These are phyloP conservation scores for Zaprionus lachaisei DNA, from an alignment of 1,140 invertebrate genomes.

Conservation along the genomic window DNA sequence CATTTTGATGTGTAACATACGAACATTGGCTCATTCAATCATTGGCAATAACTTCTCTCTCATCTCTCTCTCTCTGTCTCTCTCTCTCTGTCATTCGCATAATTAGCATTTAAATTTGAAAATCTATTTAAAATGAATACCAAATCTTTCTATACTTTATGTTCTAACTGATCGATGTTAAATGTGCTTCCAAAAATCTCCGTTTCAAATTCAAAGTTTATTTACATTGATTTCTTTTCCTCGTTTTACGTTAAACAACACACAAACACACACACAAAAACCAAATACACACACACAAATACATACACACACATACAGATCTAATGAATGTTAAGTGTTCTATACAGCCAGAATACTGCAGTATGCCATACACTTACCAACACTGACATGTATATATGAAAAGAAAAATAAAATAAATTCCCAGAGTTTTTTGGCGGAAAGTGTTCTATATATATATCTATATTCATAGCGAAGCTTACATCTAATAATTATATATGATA, in stretches of 20 bases:
- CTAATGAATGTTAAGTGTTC: not conserved
- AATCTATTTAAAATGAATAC: slow-evolving; percentile 28
- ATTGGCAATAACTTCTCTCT: slow-evolving; percentile 1
- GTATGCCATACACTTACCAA: not conserved
- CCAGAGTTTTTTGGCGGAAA: not conserved
- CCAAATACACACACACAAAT: slow-evolving; percentile 26
- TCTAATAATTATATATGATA: not conserved
- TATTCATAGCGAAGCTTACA: slow-evolving; percentile 5
- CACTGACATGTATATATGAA: not conserved
- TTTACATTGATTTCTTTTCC: slow-evolving; percentile 48
- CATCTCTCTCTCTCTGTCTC: not conserved
- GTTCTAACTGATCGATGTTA: slow-evolving; percentile 74
- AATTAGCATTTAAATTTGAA: slow-evolving; percentile 47
- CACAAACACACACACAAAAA: slow-evolving; percentile 34
- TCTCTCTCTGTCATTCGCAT: slow-evolving; percentile 50
- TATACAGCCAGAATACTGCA: not conserved
- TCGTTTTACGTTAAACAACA: slow-evolving; percentile 40
- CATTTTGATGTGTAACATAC: slow-evolving; percentile 47
- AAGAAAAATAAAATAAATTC: slow-evolving; percentile 15
- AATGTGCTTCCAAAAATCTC: slow-evolving; percentile 71
- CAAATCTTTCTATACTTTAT: slow-evolving; percentile 41
- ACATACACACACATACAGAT: slow-evolving; percentile 13
- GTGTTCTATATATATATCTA: not conserved
- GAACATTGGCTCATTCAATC: slow-evolving; percentile 57
- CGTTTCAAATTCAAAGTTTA: slow-evolving; percentile 65